A percentile compares a stretch with the other conserved stretches of the same genome.
Evolutionary conservation across 2,797 vertebrate genomes (phyloP).

Genomic region (Hephaestus fuliginosus): DNA sequence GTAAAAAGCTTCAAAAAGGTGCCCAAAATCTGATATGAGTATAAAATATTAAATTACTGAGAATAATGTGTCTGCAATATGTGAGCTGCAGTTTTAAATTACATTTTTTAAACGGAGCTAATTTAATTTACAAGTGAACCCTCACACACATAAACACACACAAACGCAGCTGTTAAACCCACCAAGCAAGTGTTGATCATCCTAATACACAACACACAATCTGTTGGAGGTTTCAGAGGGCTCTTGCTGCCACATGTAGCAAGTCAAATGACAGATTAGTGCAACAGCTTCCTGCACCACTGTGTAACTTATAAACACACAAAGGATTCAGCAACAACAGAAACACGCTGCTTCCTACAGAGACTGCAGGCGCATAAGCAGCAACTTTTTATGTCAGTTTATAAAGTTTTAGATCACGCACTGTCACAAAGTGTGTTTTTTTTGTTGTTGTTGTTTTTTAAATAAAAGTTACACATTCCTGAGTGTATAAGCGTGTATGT

Average conservation of each 20-base stretch:
- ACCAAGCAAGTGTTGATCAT: slow-evolving; percentile 47
- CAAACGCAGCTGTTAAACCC: slow-evolving; percentile 59
- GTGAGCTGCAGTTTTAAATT: slow-evolving; percentile 32
- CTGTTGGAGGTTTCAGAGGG: slow-evolving; percentile 43
- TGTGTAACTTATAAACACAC: slow-evolving; percentile 15
- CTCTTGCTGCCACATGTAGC: slow-evolving; percentile 36
- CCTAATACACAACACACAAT: slow-evolving; percentile 44
- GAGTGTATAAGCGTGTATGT: background rate
- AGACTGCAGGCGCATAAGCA: background rate
- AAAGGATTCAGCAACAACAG: background rate
- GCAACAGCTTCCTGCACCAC: slow-evolving; percentile 34
- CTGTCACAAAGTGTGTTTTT: background rate
- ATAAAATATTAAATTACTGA: slow-evolving; percentile 38
- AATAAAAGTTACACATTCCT: background rate
- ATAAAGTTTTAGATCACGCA: background rate
- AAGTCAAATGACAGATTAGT: slow-evolving; percentile 57
- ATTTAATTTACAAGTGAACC: slow-evolving; percentile 31
- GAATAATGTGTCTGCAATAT: slow-evolving; percentile 44
- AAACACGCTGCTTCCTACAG: background rate
- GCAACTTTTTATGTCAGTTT: background rate
- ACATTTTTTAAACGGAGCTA: background rate
- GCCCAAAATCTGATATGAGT: background rate
- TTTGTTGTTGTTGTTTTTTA: background rate
- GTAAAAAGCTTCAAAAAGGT: background rate
- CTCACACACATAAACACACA: slow-evolving; percentile 3